Evolutionary conservation across 2,797 vertebrate genomes (phyloP).

Genomic region (Melopsittacus undulatus): DNA sequence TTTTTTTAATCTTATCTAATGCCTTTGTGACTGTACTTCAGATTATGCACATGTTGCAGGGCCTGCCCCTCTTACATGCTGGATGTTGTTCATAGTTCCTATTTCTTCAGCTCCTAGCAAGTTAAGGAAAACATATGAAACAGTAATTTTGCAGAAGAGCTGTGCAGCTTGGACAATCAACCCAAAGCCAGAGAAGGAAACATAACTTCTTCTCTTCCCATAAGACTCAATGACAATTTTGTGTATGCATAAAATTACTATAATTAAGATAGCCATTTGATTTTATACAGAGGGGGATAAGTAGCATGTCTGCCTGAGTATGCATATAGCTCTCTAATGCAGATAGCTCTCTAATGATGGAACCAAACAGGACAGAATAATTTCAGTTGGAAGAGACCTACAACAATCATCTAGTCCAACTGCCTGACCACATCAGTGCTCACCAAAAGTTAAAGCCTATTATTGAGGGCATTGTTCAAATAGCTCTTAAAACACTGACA

Average conservation of each 20-base stretch:
- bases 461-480: not conserved
- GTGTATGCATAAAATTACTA: not conserved
- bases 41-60: not conserved
- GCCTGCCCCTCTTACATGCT: not conserved
- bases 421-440: not conserved
- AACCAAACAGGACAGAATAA: not conserved
- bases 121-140: not conserved
- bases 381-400: not conserved
- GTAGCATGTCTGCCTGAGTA: not conserved
- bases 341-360: not conserved
- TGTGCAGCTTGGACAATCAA: not conserved
- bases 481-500: not conserved
- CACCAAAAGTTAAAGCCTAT: not conserved
- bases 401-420: not conserved
- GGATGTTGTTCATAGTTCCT: not conserved
- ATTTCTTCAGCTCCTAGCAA: not conserved
- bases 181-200: not conserved
- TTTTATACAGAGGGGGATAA: not conserved
- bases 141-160: not conserved
- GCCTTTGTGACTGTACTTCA: not conserved
- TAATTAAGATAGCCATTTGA: not conserved
- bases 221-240: not conserved
- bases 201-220: not conserved
- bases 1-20: not conserved
- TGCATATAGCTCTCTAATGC: not conserved